Evolutionary conservation across 2,797 vertebrate species (phyloP).

Genomic region (Alca torda): DNA sequence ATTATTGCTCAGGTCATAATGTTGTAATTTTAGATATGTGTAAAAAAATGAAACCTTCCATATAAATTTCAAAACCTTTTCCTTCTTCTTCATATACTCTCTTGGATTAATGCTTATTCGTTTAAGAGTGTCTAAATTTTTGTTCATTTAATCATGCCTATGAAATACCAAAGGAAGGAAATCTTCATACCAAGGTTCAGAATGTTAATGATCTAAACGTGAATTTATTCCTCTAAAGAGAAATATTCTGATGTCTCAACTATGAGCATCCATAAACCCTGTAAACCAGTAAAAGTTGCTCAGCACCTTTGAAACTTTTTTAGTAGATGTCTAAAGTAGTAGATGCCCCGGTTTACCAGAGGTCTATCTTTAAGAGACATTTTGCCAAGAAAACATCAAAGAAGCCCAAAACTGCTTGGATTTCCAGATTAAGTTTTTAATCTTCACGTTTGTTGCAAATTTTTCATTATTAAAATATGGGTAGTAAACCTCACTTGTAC

Average conservation of each 20-base stretch:
- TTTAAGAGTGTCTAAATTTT: neutral
- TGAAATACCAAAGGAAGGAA: neutral
- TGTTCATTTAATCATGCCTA: neutral
- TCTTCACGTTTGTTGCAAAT: neutral
- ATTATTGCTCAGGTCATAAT: neutral
- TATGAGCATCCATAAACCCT: neutral
- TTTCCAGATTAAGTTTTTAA: neutral
- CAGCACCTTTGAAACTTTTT: neutral
- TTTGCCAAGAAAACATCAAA: neutral
- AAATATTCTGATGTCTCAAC: neutral
- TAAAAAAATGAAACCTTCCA: neutral
- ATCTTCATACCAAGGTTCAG: neutral
- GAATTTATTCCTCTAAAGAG: neutral
- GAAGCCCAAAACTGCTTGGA: neutral
- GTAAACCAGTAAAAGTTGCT: neutral
- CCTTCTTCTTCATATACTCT: neutral
- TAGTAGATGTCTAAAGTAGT: neutral
- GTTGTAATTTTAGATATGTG: neutral
- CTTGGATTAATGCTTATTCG: neutral
- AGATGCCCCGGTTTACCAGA: neutral
- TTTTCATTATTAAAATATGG: neutral
- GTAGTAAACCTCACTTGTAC: neutral
- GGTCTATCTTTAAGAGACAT: neutral
- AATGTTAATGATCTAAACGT: neutral
- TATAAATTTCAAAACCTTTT: neutral